Conservation (phyloP, 2,113 vertebrate species). For the Thamnaconus septentrionalis region DNA sequence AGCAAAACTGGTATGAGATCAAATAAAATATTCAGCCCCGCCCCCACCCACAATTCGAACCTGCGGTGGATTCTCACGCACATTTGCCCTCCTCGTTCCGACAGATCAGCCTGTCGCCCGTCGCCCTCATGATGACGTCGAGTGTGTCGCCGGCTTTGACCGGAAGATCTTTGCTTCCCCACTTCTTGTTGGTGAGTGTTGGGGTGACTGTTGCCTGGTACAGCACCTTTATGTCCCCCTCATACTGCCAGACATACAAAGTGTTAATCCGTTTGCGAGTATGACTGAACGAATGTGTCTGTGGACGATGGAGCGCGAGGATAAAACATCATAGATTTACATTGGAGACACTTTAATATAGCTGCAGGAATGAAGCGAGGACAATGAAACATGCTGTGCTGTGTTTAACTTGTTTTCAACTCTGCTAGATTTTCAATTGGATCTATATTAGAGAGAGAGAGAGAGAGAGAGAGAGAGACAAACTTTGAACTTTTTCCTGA, state of each 20-base stretch:
- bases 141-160: constrained; percentile 85
- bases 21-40: too few relatives aligned
- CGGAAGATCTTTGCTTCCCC: constrained; percentile 81
- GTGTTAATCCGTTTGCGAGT: not conserved
- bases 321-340: not conserved
- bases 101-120: constrained; percentile 85
- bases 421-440: too few relatives aligned
- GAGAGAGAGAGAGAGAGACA: constrained; percentile 14
- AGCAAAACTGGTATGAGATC: not conserved
- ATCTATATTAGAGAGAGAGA: not conserved
- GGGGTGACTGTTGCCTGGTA: constrained; percentile 75
- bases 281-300: not conserved
- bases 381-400: too few relatives aligned
- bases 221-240: constrained; percentile 87
- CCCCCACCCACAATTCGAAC: too few relatives aligned
- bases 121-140: constrained; percentile 83
- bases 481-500: constrained; percentile 94
- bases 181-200: constrained; percentile 77
- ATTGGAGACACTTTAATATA: too few relatives aligned
- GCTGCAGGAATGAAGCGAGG: too few relatives aligned
- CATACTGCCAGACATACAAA: constrained; percentile 77
- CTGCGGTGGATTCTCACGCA: constrained; percentile 69
- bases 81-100: constrained; percentile 93
- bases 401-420: too few relatives aligned
- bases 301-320: not conserved